A percentile compares a stretch with the other conserved stretches of the same genome.
These are phyloP conservation scores for Cyclargus thomasi DNA, from an alignment of 1,140 invertebrate genomes.

Conservation along the genomic window DNA sequence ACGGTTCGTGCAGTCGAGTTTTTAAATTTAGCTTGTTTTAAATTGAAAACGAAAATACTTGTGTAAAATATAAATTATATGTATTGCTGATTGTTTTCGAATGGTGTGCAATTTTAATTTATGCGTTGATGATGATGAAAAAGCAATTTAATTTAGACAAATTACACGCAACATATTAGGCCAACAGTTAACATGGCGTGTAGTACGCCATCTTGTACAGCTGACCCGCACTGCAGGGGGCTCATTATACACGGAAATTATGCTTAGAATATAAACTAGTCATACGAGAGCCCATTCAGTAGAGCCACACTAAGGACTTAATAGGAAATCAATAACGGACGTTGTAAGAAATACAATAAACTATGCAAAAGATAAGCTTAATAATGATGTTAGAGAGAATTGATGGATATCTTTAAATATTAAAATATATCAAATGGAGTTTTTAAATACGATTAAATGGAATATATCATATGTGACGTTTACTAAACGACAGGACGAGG, in stretches of 20 bases:
- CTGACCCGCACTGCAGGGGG: constrained; percentile 5
- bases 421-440: too few relatives aligned
- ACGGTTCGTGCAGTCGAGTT: too few relatives aligned
- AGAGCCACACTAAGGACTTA: neutral
- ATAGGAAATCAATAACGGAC: neutral
- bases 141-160: constrained; percentile 3
- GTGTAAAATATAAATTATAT: too few relatives aligned
- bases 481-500: too few relatives aligned
- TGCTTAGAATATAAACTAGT: constrained; percentile 7
- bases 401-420: too few relatives aligned
- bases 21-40: too few relatives aligned
- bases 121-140: neutral
- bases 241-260: constrained; percentile 9
- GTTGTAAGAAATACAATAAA: neutral
- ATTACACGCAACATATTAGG: neutral
- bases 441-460: too few relatives aligned
- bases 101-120: neutral
- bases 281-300: neutral
- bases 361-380: too few relatives aligned
- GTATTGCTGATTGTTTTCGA: too few relatives aligned
- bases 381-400: too few relatives aligned
- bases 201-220: constrained; percentile 11
- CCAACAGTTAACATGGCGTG: neutral
- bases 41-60: too few relatives aligned
- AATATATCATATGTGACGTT: too few relatives aligned